Base-by-base conservation (phyloP, 2,888 invertebrate species). In the Anthrax anthrax region DNA sequence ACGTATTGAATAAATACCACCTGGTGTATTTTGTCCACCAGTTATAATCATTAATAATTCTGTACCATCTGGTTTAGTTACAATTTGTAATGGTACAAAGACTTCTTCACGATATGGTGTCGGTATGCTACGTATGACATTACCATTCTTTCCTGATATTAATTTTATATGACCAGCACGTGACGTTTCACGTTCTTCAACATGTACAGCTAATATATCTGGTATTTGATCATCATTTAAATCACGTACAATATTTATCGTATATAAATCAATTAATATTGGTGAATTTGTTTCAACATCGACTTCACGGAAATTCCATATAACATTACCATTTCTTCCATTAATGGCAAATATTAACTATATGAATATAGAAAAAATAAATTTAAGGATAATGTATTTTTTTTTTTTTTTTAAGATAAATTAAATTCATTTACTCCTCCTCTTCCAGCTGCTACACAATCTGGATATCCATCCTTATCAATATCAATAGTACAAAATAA, bases 391-490 rank as follows among this genome's bases (percentile, higher is more conserved):
- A n/a, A n/a, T n/a, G n/a, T n/a, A n/a, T n/a, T n/a, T n/a, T n/a
- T n/a, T n/a, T n/a, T n/a, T n/a, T n/a, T n/a, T n/a, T n/a, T n/a
- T n/a, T n/a, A n/a, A n/a, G n/a, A n/a, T n/a, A n/a, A n/a, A n/a
- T n/a, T n/a, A n/a, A n/a, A n/a, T n/a, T n/a, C 10, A 23, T 39
- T n/a, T 29, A 83, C 82, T 56, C 84, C 86, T 54, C 79, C 76
- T 50, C 80, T 70, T 18, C 87, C 87, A 12, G 80, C 78, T 29
- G 78, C 76, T 42, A 88, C 63, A 60, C 87, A 88, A 61, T 88
- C 88, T 37, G 71, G 70, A 45, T 77, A 67, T 6, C 73, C 73
- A 64, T 88, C 87, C 8, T 64, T 65, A 57, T 81, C 80, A 10
- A 87, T 61, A 62, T 88, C 87, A 16, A 72, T 69, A 17, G 74